Base-by-base conservation (phyloP, 2,797 vertebrate genomes). In the Liasis olivaceus region DNA sequence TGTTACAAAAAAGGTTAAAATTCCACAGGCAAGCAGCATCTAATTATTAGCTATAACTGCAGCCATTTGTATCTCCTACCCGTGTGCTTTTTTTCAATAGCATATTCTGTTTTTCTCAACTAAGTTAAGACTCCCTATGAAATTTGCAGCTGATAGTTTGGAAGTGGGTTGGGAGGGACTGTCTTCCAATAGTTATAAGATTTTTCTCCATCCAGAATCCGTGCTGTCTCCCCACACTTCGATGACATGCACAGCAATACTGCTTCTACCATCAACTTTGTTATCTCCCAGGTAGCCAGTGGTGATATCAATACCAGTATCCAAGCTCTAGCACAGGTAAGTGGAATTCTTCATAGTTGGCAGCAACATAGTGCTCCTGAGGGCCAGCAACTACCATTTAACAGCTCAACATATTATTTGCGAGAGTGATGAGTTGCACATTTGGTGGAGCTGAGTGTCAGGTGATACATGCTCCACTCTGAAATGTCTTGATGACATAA, bases 201-300 rank as follows among this genome's bases (percentile, higher is more conserved):
- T 91, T 64, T 56, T 90, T 95, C 26, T 96, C 93, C 93, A 4
- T 94, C 89, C 94, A 99, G 99, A 97, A 99, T 99, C 93, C 98
- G 98, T 72, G 97, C 99, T 0, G 98, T 99, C 36, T 99, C 99
- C 9, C 99, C 99, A 0, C 99, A 99, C 94, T 99, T 98, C 0
- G 99, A 99, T 94, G 99, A 99, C 90, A 98, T 99, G 96, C 99
- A 99, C 97, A 99, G 99, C 97, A 99, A 98, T 96, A 99, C 99
- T 2, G 98, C 99, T 93, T 99, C 99, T 97, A 99, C 99, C 90
- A 99, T 99, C 97, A 99, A 99, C 97, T 99, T 99, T 59, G 99
- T 99, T 87, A 99, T 99, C 97, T 99, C 99, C 36, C 99, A 99
- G 97, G 99, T 99, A 94, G 99, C 99, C 81, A 99, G 99, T 90